phyloP scores from a whole-genome alignment of 1,140 invertebrate genomes.

The Ditylenchus dipsaci region DNA sequence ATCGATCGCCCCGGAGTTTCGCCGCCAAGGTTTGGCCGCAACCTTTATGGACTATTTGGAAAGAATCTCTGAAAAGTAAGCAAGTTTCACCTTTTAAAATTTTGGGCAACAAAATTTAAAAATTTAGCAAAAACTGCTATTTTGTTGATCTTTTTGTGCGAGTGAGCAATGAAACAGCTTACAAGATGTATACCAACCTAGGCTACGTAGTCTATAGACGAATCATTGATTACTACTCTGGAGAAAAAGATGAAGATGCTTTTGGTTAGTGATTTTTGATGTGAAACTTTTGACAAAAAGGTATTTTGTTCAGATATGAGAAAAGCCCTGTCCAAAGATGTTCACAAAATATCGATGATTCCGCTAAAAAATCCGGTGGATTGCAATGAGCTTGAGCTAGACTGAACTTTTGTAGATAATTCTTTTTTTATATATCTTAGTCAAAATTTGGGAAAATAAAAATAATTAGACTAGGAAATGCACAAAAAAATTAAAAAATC shows the following conservation, averaged over 20 bases:
- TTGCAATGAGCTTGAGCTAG: conserved; percentile 81
- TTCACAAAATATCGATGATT: conserved; percentile 85
- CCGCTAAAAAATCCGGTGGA: conserved; percentile 85
- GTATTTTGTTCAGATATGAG: conserved; percentile 79
- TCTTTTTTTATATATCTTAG: background rate
- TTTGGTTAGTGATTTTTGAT: conserved; percentile 70
- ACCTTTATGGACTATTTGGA: conserved; percentile 89
- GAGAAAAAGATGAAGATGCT: conserved; percentile 86
- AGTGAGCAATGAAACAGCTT: conserved; percentile 91
- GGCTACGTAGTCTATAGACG: conserved; percentile 95
- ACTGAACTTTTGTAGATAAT: background rate
- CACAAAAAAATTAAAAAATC: too few species aligned
- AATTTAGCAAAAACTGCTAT: conserved; percentile 81
- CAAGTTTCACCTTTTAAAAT: background rate
- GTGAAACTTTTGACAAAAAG: background rate
- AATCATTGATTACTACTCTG: conserved; percentile 93
- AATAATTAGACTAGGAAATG: too few species aligned
- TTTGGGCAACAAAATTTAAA: background rate
- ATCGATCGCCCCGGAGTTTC: conserved; percentile 87
- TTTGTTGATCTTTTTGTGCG: conserved; percentile 99
- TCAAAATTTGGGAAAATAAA: background rate
- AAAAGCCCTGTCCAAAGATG: conserved; percentile 87
- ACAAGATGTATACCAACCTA: conserved; percentile 91
- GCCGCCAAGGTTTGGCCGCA: conserved; percentile 82
- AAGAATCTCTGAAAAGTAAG: conserved; percentile 87